Evolutionary conservation across 2,113 vertebrate genomes (phyloP).

Genomic region (Colossoma macropomum): DNA sequence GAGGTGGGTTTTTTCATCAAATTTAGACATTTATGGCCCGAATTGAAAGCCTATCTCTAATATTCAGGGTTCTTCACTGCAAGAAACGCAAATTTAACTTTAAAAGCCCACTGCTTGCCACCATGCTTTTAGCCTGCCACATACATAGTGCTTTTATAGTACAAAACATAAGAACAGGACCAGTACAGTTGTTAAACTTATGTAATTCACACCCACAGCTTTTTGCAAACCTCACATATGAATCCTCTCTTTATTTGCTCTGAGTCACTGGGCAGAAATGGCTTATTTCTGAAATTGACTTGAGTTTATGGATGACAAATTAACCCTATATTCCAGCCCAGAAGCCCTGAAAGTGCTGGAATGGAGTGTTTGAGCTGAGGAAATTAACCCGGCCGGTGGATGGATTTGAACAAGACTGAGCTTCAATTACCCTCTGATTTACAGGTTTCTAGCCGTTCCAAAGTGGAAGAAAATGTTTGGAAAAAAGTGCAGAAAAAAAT

Average conservation of each 20-base stretch:
- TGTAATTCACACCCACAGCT: no score
- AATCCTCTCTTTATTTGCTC: background rate
- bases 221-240: background rate
- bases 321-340: constrained; percentile 19
- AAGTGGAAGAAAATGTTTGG: constrained; percentile 33
- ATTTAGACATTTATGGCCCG: no score
- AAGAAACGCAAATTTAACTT: no score
- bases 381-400: constrained; percentile 31
- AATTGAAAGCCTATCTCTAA: no score
- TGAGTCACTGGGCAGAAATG: background rate
- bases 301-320: constrained; percentile 26
- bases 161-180: no score
- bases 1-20: no score
- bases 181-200: no score
- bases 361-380: background rate
- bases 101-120: background rate
- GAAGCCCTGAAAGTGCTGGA: background rate
- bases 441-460: constrained; percentile 22
- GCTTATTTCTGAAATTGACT: background rate
- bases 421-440: constrained; percentile 44
- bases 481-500: constrained; percentile 10
- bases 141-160: background rate
- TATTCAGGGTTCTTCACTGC: no score
- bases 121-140: background rate
- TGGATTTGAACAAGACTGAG: constrained; percentile 21